Conservation (phyloP, 1,140 invertebrate genomes). For the Calosoma granatense region DNA sequence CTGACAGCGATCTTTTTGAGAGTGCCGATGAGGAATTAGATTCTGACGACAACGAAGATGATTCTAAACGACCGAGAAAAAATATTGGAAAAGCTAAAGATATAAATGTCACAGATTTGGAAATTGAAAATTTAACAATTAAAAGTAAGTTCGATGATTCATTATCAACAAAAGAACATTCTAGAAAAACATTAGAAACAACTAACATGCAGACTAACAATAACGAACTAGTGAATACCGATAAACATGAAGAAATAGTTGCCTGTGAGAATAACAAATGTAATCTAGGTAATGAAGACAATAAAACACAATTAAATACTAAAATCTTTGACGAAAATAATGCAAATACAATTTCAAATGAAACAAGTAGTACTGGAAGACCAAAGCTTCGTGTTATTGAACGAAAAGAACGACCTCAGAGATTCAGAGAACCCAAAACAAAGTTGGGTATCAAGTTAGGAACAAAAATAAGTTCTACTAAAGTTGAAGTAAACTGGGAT, state of each 20-base stretch:
- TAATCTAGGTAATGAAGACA: neutral
- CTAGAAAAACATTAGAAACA: neutral
- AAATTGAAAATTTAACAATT: neutral
- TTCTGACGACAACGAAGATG: slow-evolving; percentile 40
- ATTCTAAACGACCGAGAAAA: slow-evolving; percentile 11
- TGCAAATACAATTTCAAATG: neutral
- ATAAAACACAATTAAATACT: neutral
- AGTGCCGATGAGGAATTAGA: slow-evolving; percentile 45
- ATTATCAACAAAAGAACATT: too few species aligned
- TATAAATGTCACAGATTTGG: neutral
- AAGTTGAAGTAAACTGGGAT: neutral
- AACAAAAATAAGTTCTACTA: neutral
- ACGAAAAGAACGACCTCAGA: neutral
- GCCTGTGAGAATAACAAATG: neutral
- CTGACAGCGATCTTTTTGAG: slow-evolving; percentile 58
- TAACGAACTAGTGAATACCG: neutral
- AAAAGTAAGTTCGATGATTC: neutral
- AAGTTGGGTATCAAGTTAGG: neutral
- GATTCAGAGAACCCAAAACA: neutral
- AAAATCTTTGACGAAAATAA: neutral
- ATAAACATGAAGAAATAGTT: neutral
- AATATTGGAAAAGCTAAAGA: neutral
- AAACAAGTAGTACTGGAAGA: too few species aligned
- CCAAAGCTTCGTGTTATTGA: neutral
- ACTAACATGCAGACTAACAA: neutral